These are phyloP conservation scores for Rhabdornis inornatus DNA, from an alignment of 2,113 vertebrate genomes.

Conservation along the genomic window DNA sequence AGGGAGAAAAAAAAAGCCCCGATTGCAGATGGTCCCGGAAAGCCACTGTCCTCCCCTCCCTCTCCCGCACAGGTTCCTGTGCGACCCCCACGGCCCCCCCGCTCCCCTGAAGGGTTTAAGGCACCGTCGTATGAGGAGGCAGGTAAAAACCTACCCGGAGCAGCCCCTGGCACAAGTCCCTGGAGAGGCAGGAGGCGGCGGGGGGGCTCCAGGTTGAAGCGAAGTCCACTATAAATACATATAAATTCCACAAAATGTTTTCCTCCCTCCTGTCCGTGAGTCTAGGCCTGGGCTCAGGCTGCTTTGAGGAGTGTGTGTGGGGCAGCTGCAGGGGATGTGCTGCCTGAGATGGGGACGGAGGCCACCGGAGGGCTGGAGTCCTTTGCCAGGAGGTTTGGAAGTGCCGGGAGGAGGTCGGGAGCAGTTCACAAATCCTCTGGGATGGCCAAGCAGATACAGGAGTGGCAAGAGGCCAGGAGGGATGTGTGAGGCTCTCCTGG, in stretches of 20 bases:
- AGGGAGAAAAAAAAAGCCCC: neutral
- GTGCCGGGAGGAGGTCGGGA: neutral
- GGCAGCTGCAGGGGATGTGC: neutral
- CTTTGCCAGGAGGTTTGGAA: neutral
- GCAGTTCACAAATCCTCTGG: neutral
- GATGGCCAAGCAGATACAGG: neutral
- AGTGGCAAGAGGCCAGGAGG: neutral
- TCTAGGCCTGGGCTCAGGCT: neutral
- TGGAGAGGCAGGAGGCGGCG: neutral
- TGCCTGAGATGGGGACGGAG: neutral
- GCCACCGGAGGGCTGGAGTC: neutral
- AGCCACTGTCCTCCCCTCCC: neutral
- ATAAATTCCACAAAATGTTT: slow-evolving; percentile 1
- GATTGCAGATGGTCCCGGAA: neutral
- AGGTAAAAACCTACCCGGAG: slow-evolving; percentile 58
- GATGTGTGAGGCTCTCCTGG: neutral
- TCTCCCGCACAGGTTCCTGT: neutral
- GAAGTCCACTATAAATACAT: slow-evolving; percentile 30
- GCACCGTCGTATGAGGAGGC: slow-evolving; percentile 73
- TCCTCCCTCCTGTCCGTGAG: neutral
- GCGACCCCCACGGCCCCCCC: slow-evolving; percentile 21
- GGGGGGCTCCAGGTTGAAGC: neutral
- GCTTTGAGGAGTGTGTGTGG: neutral
- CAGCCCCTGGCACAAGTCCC: neutral
- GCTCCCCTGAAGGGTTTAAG: slow-evolving; percentile 73